phyloP scores from a whole-genome alignment of 2,797 vertebrate genomes.

The Gila robusta region DNA sequence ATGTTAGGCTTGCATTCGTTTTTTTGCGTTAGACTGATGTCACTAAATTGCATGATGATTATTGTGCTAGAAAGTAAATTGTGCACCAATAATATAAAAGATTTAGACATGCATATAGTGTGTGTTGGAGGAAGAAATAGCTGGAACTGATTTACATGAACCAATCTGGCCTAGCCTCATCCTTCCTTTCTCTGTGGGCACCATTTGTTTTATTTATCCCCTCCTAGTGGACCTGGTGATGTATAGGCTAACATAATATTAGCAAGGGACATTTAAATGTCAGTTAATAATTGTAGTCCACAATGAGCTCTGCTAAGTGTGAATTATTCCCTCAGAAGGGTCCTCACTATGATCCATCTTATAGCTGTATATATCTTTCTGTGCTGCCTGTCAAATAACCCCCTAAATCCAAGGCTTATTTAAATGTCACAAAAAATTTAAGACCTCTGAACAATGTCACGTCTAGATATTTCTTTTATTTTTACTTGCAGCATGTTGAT shows the following conservation, averaged over 20 bases:
- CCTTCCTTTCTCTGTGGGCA: neutral
- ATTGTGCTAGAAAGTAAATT: conserved; percentile 5
- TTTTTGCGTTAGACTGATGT: neutral
- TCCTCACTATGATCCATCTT: conserved; percentile 26
- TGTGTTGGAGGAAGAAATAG: neutral
- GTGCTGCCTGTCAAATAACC: conserved; percentile 15
- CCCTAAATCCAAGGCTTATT: conserved; percentile 37
- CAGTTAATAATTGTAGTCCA: conserved; percentile 47
- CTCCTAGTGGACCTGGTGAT: neutral
- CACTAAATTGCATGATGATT: conserved; percentile 3
- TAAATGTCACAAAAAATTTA: conserved; percentile 28
- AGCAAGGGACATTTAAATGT: conserved; percentile 43
- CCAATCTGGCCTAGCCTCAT: neutral
- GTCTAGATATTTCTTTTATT: conserved; percentile 4
- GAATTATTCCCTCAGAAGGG: conserved; percentile 39
- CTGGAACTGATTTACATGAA: conserved; percentile 17
- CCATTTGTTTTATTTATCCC: conserved; percentile 35
- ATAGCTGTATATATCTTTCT: conserved; percentile 8
- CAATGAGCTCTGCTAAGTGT: conserved; percentile 32
- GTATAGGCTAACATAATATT: conserved; percentile 45
- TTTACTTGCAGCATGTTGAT: neutral
- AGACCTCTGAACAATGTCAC: neutral
- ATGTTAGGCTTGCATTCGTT: neutral
- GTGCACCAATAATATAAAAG: neutral
- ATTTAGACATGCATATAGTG: neutral